These are phyloP conservation scores for Enhydra lutris DNA, from an alignment of 2,113 vertebrate genomes.

Conservation along the genomic window DNA sequence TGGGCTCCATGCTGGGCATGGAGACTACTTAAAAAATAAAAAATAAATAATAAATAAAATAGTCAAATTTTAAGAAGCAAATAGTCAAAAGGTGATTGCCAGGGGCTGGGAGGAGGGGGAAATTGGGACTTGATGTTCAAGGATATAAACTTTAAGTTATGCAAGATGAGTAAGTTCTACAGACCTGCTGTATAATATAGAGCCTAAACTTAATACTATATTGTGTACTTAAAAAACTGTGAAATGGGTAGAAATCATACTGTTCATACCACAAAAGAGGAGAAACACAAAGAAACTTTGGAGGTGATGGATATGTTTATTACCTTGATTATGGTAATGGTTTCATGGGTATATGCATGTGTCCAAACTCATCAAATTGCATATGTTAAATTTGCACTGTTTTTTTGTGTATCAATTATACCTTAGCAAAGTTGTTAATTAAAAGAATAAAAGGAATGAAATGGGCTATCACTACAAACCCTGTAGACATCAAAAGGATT, in stretches of 20 bases:
- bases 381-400: neutral
- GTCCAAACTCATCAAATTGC: neutral
- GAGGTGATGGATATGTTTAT: neutral
- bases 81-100: neutral
- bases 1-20: no score
- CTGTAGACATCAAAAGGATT: neutral
- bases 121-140: no score
- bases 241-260: neutral
- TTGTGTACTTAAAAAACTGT: neutral
- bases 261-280: neutral
- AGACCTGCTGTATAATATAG: neutral
- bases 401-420: neutral
- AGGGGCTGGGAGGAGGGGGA: no score
- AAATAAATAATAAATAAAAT: neutral
- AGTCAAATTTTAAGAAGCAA: neutral
- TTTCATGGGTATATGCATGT: neutral
- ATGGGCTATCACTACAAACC: neutral
- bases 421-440: neutral
- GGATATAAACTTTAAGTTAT: no score
- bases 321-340: neutral
- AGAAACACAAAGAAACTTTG: neutral
- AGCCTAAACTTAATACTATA: neutral
- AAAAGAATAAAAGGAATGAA: neutral
- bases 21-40: neutral
- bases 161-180: neutral